A percentile compares a stretch with the other conserved stretches of the same genome.
phyloP scores from a whole-genome alignment of 2,888 invertebrate species.

The Scaptomyza polygonia region DNA sequence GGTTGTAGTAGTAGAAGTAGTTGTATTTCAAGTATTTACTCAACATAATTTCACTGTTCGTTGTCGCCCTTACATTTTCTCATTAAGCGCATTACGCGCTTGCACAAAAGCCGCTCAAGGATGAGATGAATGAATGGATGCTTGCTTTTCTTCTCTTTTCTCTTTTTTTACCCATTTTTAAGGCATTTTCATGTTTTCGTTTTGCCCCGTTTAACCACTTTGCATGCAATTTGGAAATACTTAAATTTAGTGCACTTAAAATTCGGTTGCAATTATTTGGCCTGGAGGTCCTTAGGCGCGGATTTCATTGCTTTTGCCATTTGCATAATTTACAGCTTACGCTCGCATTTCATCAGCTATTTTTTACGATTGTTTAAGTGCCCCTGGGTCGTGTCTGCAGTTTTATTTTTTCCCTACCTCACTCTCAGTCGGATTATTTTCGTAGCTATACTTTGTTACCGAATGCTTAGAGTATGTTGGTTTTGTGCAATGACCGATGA shows the following conservation, averaged over 20 bases:
- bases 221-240: constrained; percentile 60
- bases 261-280: constrained; percentile 70
- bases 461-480: too few species aligned
- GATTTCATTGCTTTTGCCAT: constrained; percentile 65
- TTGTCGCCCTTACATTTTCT: constrained; percentile 70
- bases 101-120: constrained; percentile 29
- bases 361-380: constrained; percentile 71
- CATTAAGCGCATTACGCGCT: constrained; percentile 74
- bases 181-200: constrained; percentile 10
- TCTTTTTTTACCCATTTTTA: constrained; percentile 15
- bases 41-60: constrained; percentile 62
- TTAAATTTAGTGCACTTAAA: constrained; percentile 56
- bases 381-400: constrained; percentile 37
- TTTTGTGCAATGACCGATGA: too few species aligned
- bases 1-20: constrained; percentile 24
- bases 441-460: too few species aligned
- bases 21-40: constrained; percentile 66
- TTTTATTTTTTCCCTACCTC: constrained; percentile 3
- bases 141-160: background rate
- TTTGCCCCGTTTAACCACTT: constrained; percentile 9
- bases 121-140: constrained; percentile 27
- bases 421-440: background rate
- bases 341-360: constrained; percentile 28
- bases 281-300: constrained; percentile 66
- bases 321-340: constrained; percentile 70